A percentile compares a stretch with the other conserved stretches of the same genome.
Evolutionary conservation across 2,888 invertebrate genomes (phyloP).

Genomic region (Dicyrtoma fusca): DNA sequence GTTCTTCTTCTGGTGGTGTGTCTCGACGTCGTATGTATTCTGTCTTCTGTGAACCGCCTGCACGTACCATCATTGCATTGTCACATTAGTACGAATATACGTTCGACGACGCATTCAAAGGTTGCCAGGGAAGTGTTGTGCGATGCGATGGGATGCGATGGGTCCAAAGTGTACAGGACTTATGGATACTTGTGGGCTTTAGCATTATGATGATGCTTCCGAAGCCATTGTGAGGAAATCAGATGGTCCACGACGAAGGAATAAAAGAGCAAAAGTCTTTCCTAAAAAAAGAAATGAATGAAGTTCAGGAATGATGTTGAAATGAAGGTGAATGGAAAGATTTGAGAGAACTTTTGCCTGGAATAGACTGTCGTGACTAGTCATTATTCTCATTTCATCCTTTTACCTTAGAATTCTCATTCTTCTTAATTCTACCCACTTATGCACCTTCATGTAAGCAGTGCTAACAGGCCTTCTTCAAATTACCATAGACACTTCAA

Average conservation of each 20-base stretch:
- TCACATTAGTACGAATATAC: neutral
- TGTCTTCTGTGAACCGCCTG: too few species aligned
- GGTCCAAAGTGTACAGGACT: neutral
- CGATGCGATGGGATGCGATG: neutral
- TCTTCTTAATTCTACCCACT: neutral
- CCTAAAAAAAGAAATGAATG: constrained; percentile 16
- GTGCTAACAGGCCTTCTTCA: neutral
- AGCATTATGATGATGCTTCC: neutral
- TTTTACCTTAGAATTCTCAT: neutral
- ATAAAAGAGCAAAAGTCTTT: constrained; percentile 11
- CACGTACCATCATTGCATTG: neutral
- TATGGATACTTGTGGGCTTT: too few species aligned
- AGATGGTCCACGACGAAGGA: neutral
- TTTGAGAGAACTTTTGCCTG: constrained; percentile 17
- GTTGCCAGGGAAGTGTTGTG: neutral
- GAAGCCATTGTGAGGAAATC: neutral
- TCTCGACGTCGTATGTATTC: neutral
- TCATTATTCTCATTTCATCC: constrained; percentile 16
- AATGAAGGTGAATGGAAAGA: constrained; percentile 25
- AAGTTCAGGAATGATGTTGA: constrained; percentile 18
- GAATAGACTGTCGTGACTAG: constrained; percentile 9
- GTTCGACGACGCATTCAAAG: too few species aligned
- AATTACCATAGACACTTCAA: neutral
- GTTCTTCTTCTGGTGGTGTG: neutral
- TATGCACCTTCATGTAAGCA: neutral